A percentile compares a stretch with the other conserved stretches of the same genome.
These are phyloP conservation scores for Cephalopterus ornatus DNA, from an alignment of 2,113 vertebrate species.

Conservation along the genomic window DNA sequence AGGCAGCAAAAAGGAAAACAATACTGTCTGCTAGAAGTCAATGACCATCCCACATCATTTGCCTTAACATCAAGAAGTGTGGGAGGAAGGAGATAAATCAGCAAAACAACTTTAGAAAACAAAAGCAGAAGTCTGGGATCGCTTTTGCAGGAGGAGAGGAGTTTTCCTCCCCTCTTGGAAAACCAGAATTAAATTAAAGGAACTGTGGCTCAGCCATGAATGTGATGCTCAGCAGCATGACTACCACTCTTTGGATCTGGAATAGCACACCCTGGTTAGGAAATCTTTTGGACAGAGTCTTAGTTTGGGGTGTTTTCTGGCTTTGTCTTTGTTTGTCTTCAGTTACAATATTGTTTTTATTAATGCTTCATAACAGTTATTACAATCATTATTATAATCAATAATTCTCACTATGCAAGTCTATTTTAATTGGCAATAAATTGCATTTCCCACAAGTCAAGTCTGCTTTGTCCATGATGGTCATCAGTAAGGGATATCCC, in stretches of 20 bases:
- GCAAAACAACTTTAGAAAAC: neutral
- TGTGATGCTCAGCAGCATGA: neutral
- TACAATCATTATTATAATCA: neutral
- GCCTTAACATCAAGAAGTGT: neutral
- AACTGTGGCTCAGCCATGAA: neutral
- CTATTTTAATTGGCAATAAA: neutral
- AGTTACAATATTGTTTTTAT: neutral
- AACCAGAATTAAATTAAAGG: neutral
- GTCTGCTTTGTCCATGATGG: neutral
- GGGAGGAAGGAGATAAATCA: constrained; percentile 22
- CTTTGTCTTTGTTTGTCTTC: neutral
- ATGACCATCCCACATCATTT: neutral
- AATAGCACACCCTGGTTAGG: neutral
- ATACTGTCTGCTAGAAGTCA: neutral
- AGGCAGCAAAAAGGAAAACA: constrained; percentile 7
- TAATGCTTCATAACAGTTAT: neutral
- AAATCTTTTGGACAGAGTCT: neutral
- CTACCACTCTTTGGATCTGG: neutral
- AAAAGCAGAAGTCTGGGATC: neutral
- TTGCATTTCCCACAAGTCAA: neutral
- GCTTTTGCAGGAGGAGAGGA: neutral
- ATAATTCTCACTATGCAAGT: neutral
- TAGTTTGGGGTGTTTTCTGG: neutral
- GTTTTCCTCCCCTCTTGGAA: neutral
- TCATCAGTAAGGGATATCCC: neutral